A percentile compares a stretch with the other conserved stretches of the same genome.
phyloP scores from a whole-genome alignment of 2,113 vertebrate species.

The Lucifuga dentata region DNA sequence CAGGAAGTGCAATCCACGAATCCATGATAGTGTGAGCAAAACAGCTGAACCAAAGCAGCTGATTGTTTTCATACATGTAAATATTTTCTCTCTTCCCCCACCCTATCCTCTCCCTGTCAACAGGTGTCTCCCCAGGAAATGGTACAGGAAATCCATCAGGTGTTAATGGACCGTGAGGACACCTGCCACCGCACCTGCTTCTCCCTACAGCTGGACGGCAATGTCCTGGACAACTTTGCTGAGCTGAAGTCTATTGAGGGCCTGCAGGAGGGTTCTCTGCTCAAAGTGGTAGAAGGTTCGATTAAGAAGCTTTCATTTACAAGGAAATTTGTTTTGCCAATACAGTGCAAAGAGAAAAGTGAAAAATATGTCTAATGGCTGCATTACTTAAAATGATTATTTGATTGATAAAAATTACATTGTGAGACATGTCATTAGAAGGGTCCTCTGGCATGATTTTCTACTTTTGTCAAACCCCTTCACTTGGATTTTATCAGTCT shows the following conservation, averaged over 20 bases:
- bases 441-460: too few relatives aligned
- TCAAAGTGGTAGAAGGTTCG: slow-evolving; percentile 98
- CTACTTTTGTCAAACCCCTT: too few relatives aligned
- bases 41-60: neutral
- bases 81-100: neutral
- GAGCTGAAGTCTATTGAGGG: slow-evolving; percentile 98
- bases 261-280: slow-evolving; percentile 93
- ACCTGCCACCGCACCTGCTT: slow-evolving; percentile 99
- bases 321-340: neutral
- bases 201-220: slow-evolving; percentile 96
- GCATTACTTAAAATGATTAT: too few relatives aligned
- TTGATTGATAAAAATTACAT: too few relatives aligned
- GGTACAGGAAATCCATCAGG: slow-evolving; percentile 99
- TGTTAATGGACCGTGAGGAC: slow-evolving; percentile 97
- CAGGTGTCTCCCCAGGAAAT: slow-evolving; percentile 99
- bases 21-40: too few relatives aligned
- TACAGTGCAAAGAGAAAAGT: neutral
- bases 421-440: too few relatives aligned
- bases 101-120: neutral
- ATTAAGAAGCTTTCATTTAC: neutral
- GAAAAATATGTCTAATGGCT: neutral
- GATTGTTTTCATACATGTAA: neutral
- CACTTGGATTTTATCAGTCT: too few relatives aligned
- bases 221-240: slow-evolving; percentile 96
- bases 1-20: neutral